Evolutionary conservation across 2,797 vertebrate species (phyloP), one percentile per base, ranked within the genome.

Genomic region (Pygocentrus nattereri): DNA sequence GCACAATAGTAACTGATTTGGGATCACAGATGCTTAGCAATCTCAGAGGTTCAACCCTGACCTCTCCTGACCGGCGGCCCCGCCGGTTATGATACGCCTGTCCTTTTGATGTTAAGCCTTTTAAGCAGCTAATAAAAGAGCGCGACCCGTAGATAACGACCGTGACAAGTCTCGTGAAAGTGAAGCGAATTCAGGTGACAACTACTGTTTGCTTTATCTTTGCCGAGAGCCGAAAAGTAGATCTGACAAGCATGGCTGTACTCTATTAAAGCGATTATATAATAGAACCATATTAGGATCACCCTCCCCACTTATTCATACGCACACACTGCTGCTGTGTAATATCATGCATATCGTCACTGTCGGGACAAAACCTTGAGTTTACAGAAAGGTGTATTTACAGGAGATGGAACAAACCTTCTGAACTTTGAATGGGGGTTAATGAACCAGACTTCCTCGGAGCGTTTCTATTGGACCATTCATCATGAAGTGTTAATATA

Each of bases 201-300:
- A 38, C 73, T 68, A 8, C 21, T 56, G 52, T 84, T 76, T 76
- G 78, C 67, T 85, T 6, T 83, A 87, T 85, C 83, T 81, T 81
- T 77, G 76, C 83, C 16, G 25, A 68, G 47, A 49, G 12, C 82
- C 62, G 13, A 54, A 80, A 52, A 74, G 58, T 3, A 7, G 75
- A 82, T 77, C 77, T 86, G 87, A 90, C 87, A 82, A 84, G 87
- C 54, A 27, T 73, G 27, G 80, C 41, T 62, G 44, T 72, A n/a
- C 5, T n/a, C 41, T 30, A 15, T 65, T 65, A 23, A 30, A 30
- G 19, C 19, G 19, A 25, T 77, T 54, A 77, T 38, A 38, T 72
- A 82, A 85, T 83, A 78, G 84, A 85, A 44, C 3, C 41, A 44
- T 44, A 44, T 83, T 80, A 56, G 80, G 84, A 81, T 87, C 76